Conservation (phyloP, 2,113 vertebrate species). For the Tachuris rubrigastra region DNA sequence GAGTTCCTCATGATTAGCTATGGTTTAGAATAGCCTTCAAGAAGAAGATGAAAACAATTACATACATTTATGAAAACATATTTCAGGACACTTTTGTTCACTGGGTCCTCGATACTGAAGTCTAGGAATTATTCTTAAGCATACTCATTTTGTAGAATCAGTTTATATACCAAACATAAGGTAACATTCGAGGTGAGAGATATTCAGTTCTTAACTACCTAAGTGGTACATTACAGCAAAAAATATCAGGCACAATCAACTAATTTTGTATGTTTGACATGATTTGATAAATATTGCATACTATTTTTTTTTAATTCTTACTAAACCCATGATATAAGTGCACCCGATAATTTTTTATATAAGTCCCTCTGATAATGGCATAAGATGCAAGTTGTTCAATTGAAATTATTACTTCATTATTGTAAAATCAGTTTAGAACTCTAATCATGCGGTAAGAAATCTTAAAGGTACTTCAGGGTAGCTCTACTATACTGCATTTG, state of each 20-base stretch:
- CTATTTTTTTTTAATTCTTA: neutral
- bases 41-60: neutral
- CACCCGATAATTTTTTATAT: neutral
- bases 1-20: neutral
- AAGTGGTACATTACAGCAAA: neutral
- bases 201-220: neutral
- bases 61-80: neutral
- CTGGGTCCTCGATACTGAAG: neutral
- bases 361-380: neutral
- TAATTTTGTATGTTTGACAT: neutral
- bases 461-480: neutral
- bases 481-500: neutral
- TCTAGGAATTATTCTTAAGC: neutral
- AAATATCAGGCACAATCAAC: neutral
- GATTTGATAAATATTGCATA: neutral
- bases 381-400: neutral
- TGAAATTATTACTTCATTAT: neutral
- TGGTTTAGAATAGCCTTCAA: neutral
- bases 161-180: neutral
- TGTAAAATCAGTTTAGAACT: neutral
- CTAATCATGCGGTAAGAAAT: neutral
- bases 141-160: neutral
- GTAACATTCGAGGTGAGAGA: neutral
- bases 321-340: rapidly evolving
- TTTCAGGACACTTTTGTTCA: neutral